These are phyloP conservation scores for Sebastes hubbsi DNA, from an alignment of 2,797 vertebrate species.

Conservation along the genomic window DNA sequence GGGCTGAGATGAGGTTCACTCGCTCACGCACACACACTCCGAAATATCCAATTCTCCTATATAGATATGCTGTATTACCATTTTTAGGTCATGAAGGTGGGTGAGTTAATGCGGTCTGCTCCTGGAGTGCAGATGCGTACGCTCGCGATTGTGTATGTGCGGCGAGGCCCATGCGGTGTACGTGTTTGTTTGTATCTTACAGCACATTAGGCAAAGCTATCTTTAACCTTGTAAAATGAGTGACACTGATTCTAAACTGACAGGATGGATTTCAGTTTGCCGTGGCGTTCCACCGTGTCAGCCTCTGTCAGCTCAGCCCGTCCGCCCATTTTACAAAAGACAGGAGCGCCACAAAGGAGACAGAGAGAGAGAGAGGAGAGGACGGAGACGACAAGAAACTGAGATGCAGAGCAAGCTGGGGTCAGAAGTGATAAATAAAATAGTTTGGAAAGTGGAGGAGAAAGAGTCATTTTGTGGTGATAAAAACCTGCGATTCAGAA, in stretches of 20 bases:
- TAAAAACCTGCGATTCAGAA: not conserved
- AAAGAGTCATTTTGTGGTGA: not conserved
- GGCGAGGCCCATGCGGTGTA: slow-evolving; percentile 13
- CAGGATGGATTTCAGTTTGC: slow-evolving; percentile 76
- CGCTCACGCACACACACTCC: slow-evolving; percentile 29
- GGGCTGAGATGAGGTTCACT: slow-evolving; percentile 65
- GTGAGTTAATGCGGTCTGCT: slow-evolving; percentile 18
- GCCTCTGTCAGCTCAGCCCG: slow-evolving; percentile 70
- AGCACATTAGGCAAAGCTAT: slow-evolving; percentile 74
- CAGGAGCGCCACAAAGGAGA: slow-evolving; percentile 51
- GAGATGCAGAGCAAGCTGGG: not conserved
- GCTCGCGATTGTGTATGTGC: slow-evolving; percentile 7
- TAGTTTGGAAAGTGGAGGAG: slow-evolving; percentile 7
- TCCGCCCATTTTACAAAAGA: slow-evolving; percentile 65
- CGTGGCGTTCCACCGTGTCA: slow-evolving; percentile 59
- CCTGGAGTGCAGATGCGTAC: not conserved
- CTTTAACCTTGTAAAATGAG: slow-evolving; percentile 77
- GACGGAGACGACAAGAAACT: slow-evolving; percentile 1
- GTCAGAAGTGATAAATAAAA: slow-evolving; percentile 34
- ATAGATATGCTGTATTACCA: slow-evolving; percentile 31
- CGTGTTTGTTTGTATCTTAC: slow-evolving; percentile 66
- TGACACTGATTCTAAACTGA: slow-evolving; percentile 77
- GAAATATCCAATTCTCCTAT: not conserved
- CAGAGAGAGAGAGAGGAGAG: not conserved
- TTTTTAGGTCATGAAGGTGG: slow-evolving; percentile 39